Percentiles rank a stretch among this genome's conserved stretches.
Conservation (phyloP, 2,888 invertebrate species). For the Yponomeuta malinellus region DNA sequence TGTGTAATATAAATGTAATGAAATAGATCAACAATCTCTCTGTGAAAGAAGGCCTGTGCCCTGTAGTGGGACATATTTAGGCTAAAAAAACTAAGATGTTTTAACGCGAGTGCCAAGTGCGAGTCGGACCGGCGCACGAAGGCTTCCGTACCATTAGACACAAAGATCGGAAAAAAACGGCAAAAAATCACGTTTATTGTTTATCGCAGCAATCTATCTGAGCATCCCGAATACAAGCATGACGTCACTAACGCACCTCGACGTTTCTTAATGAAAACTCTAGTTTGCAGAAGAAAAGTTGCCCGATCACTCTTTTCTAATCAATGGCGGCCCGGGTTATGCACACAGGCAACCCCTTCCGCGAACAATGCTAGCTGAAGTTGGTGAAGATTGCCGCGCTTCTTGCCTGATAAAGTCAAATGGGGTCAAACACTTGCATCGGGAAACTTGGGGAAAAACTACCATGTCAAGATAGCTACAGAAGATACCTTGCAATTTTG, state of each 20-base stretch:
- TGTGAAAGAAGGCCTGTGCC: too few relatives aligned
- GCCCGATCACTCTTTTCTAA: neutral
- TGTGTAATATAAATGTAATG: too few relatives aligned
- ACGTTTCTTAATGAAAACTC: neutral
- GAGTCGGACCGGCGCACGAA: too few relatives aligned
- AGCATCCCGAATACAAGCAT: neutral
- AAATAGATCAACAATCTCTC: too few relatives aligned
- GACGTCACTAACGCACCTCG: neutral
- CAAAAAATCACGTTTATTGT: too few relatives aligned
- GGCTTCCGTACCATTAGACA: too few relatives aligned
- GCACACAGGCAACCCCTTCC: neutral
- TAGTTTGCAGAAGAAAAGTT: neutral
- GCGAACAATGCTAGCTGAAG: neutral
- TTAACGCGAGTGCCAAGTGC: too few relatives aligned
- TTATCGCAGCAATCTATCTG: too few relatives aligned
- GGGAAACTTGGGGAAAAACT: constrained; percentile 8
- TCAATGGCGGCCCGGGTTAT: neutral
- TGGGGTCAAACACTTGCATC: constrained; percentile 45
- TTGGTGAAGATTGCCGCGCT: constrained; percentile 4
- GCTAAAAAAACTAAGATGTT: too few relatives aligned
- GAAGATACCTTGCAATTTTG: too few relatives aligned
- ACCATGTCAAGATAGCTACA: neutral
- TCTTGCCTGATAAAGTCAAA: constrained; percentile 42
- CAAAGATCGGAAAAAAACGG: too few relatives aligned
- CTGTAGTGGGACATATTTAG: too few relatives aligned